Base-by-base conservation (phyloP, 2,797 vertebrate genomes). In the Phoxinus dragarum region DNA sequence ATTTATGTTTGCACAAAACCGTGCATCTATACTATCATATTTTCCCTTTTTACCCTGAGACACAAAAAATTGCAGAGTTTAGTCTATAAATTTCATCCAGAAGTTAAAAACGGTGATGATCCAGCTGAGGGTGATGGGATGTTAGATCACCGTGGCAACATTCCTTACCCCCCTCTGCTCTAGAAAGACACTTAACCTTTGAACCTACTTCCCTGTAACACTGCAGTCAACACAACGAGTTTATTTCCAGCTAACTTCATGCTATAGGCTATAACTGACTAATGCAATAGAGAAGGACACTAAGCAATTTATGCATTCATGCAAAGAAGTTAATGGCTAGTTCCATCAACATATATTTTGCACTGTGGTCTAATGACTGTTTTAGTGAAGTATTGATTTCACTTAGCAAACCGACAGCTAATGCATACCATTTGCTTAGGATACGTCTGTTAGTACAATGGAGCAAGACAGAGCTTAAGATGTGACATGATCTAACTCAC, bases 261-360 rank as follows among this genome's bases (percentile, higher is more conserved):
- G n/a, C 83, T 59, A 19, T 27, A 78, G 54, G 23, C 36, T 64
- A 47, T 61, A 81, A 68, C 66, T 34, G 71, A 73, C 40, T 72
- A 69, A 82, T 79, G 74, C 40, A 74, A 78, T 61, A 66, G 23
- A 61, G 75, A 77, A 54, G 68, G 66, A 67, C 67, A 71, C 77
- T 68, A 36, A 61, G 69, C 71, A 74, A 52, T 81, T 72, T 75
- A 74, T 83, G 36, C 83, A 59, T 38, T 72, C 75, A 79, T 79
- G 83, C 75, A 56, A 84, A 72, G 54, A 74, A 82, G 23, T 52
- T 71, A 90, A 89, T 80, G 86, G 86, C 64, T 40, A 72, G 74
- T 44, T 49, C 73, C 86, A 89, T 89, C 66, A 87, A 82, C 74
- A 88, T 88, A 82, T 87, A 89, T 78, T 89, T 7, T 67, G 74